phyloP scores from a whole-genome alignment of 2,888 invertebrate species.

The Ceriagrion tenellum region DNA sequence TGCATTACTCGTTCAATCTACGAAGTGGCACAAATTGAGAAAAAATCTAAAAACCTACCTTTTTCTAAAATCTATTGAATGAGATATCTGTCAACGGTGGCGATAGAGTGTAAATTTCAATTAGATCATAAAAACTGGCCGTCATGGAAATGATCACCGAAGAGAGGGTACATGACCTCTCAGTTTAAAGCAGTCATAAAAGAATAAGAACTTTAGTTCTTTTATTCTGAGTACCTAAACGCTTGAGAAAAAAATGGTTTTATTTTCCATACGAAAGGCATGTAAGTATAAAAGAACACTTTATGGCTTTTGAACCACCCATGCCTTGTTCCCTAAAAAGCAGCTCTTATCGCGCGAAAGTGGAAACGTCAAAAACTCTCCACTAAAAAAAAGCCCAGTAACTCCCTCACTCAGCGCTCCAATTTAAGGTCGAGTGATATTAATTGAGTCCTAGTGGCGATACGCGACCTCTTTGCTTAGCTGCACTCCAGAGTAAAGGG shows the following conservation, averaged over 20 bases:
- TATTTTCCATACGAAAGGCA: neutral
- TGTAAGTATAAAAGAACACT: neutral
- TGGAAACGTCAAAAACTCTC: conserved; percentile 22
- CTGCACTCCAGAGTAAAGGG: neutral
- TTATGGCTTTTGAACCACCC: neutral
- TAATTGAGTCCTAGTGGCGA: neutral
- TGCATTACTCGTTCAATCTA: no score
- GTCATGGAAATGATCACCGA: neutral
- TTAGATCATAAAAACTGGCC: neutral
- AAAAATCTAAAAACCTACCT: no score
- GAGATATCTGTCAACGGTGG: neutral
- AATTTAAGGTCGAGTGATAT: neutral
- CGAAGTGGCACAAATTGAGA: no score
- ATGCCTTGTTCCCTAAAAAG: conserved; percentile 3
- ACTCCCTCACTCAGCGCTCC: neutral
- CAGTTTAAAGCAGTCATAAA: neutral
- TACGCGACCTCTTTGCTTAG: neutral
- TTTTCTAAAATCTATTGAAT: no score
- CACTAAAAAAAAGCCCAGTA: neutral
- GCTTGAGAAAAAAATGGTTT: neutral
- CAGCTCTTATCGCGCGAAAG: neutral
- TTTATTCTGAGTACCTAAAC: neutral
- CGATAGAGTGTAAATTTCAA: neutral
- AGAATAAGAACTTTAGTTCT: neutral
- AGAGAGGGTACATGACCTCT: neutral